A percentile compares a stretch with the other conserved stretches of the same genome.
phyloP scores from a whole-genome alignment of 2,797 vertebrate genomes.

The Sebastes steindachneri region DNA sequence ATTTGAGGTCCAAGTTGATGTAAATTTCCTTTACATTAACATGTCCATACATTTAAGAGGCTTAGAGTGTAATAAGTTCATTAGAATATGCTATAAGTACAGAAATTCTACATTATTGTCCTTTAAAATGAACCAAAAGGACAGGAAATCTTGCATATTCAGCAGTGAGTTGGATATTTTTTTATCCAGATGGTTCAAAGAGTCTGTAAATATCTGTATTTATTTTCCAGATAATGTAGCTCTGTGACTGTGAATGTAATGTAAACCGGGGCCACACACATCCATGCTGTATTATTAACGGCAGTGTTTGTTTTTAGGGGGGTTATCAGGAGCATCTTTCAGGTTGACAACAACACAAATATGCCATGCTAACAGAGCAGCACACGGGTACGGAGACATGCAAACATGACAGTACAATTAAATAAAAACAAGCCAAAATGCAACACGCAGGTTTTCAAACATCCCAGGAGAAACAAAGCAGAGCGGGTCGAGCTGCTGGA shows the following conservation, averaged over 20 bases:
- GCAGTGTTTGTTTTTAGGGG: not conserved
- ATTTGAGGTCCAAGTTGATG: not conserved
- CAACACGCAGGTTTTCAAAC: not conserved
- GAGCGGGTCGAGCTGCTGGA: not conserved
- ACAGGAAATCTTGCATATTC: not conserved
- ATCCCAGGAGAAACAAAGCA: constrained; percentile 10
- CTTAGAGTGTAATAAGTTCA: not conserved
- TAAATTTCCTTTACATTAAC: not conserved
- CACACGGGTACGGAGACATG: constrained; percentile 44
- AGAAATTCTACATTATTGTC: no score
- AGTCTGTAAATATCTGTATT: not conserved
- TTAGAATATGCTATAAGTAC: not conserved
- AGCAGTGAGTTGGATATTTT: not conserved
- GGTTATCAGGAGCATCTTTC: not conserved
- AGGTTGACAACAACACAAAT: not conserved
- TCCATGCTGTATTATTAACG: constrained; percentile 14
- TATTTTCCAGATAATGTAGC: not conserved
- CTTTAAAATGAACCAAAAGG: not conserved
- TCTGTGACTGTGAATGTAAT: constrained; percentile 11
- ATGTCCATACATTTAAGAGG: not conserved
- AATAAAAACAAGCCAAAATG: not conserved
- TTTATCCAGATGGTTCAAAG: not conserved
- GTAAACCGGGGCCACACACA: constrained; percentile 6
- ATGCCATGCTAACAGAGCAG: constrained; percentile 58
- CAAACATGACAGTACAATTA: constrained; percentile 7